Percentiles rank a stretch among this genome's conserved stretches.
These are phyloP conservation scores for Piprites chloris DNA, from an alignment of 2,113 vertebrate species.

Conservation along the genomic window DNA sequence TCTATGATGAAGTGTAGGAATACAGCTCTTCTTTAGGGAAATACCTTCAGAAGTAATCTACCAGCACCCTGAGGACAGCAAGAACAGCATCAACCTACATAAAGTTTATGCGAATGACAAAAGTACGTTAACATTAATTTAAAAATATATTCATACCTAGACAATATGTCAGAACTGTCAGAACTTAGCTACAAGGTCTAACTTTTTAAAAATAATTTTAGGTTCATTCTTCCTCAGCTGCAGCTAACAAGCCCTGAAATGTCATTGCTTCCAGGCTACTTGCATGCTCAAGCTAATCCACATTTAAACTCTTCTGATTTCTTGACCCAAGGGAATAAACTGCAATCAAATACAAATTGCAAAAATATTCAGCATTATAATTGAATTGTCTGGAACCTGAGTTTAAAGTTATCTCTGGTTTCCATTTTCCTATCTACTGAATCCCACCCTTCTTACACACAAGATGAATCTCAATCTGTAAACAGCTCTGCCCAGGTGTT, in stretches of 20 bases:
- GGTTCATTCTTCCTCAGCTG: neutral
- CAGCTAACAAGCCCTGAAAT: neutral
- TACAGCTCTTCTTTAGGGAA: neutral
- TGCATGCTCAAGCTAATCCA: neutral
- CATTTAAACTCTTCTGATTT: constrained; percentile 52
- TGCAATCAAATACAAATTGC: constrained; percentile 54
- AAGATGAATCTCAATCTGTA: neutral
- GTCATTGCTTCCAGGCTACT: constrained; percentile 9
- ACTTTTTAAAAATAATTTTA: neutral
- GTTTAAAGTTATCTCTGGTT: constrained; percentile 2
- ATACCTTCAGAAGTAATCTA: neutral
- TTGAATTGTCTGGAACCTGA: neutral
- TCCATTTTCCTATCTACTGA: neutral
- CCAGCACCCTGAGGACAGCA: neutral
- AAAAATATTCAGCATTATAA: constrained; percentile 30
- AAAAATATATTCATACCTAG: neutral
- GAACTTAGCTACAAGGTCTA: neutral
- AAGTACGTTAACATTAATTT: neutral
- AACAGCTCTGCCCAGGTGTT: neutral
- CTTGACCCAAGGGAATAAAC: constrained; percentile 33
- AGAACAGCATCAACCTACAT: neutral
- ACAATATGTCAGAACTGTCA: neutral
- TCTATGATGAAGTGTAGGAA: neutral
- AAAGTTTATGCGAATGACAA: neutral
- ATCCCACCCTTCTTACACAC: neutral